A percentile compares a stretch with the other conserved stretches of the same genome.
These are phyloP conservation scores for Apaloderma vittatum DNA, from an alignment of 2,113 vertebrate species.

Conservation along the genomic window DNA sequence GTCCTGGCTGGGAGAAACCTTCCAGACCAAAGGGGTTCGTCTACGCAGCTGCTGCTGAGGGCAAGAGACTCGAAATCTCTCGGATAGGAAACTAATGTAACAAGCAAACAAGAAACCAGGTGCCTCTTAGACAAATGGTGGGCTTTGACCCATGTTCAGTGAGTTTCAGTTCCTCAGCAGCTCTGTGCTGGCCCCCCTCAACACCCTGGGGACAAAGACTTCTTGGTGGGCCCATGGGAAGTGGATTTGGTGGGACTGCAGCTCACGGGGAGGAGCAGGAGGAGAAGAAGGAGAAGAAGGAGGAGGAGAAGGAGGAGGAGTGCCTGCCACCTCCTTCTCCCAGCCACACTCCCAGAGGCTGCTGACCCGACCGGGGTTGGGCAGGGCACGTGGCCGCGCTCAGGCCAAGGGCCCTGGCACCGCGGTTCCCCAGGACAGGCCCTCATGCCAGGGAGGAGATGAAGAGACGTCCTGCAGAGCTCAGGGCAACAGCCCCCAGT, in stretches of 20 bases:
- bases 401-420: neutral
- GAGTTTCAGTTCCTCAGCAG: neutral
- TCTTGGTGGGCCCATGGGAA: neutral
- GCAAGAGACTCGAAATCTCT: neutral
- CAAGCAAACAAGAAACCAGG: neutral
- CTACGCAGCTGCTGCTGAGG: neutral
- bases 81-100: neutral
- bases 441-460: neutral
- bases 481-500: fast-evolving
- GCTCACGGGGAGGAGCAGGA: neutral
- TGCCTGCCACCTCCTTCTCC: neutral
- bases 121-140: neutral
- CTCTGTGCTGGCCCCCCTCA: neutral
- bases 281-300: neutral
- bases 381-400: fast-evolving
- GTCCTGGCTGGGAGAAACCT: neutral
- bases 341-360: neutral
- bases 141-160: neutral
- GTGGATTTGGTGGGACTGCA: neutral
- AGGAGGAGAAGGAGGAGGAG: neutral
- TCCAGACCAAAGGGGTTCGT: neutral
- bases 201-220: neutral
- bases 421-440: fast-evolving
- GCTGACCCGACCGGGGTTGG: neutral
- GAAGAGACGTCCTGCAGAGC: neutral